Base-by-base conservation (phyloP, 2,113 vertebrate genomes). In the Pterophyllum scalare region DNA sequence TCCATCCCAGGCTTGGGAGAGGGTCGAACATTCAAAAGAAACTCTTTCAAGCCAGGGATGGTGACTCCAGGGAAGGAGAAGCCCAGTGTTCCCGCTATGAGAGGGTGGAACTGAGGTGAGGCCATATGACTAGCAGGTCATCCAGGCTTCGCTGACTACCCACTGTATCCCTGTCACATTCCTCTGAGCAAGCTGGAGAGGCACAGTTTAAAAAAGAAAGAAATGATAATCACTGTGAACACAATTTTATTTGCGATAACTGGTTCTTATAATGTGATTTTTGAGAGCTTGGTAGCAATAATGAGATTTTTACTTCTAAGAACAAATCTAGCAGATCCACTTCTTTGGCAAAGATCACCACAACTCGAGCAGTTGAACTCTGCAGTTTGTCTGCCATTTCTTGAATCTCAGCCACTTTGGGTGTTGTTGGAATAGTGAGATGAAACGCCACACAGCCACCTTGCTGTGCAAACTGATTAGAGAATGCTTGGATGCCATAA, bases 401-500 rank as follows among this genome's bases (percentile, higher is more conserved):
- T 46, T 65, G 76, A 59, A 95, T 88, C 24, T 92, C 88, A 75
- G 85, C 62, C 1, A 2, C 54, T 7, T 92, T 90, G 13, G 92
- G 89, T 6, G 86, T 81, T 80, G 93, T 91, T 12, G 95, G 94
- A 83, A 96, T 93, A 8, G 91, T 95, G 49, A 87, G 79, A 75
- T 91, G 92, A 86, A 91, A 94, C 52, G 89, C 93, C 20, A 96
- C 57, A 54, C 96, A 96, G 1, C 94, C 95, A 12, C 95, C 94
- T 60, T 77, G 79, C 77, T 88, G 81, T 64, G 52, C 82, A 28
- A 96, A 90, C 87, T 94, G 91, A 64, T 88, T 81, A 5, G 93
- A 88, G 67, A 96, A 96, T 7, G 92, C 90, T 81, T 96, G 95
- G 78, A 96, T 96, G 3, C 95, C 96, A 56, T 96, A 95, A 1